Conservation (phyloP, 2,797 vertebrate genomes). For the Liasis olivaceus region DNA sequence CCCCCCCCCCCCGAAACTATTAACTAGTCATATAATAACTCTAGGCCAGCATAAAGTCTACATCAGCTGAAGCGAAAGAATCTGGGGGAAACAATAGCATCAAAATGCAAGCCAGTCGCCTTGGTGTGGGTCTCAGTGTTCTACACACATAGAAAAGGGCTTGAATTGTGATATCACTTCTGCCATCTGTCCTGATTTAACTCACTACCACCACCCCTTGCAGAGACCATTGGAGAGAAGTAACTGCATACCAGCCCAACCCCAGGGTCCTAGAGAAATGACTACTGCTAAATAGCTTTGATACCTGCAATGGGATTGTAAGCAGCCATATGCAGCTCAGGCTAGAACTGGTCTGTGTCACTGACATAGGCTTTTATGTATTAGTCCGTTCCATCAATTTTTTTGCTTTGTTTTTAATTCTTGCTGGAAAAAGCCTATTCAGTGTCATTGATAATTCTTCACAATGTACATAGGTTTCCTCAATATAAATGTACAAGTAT, state of each 20-base stretch:
- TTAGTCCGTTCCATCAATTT: background rate
- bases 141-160: background rate
- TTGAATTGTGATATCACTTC: background rate
- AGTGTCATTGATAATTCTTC: background rate
- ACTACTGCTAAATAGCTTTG: background rate
- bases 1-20: conserved; percentile 60
- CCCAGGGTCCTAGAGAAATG: background rate
- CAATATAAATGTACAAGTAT: background rate
- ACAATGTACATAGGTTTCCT: background rate
- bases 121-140: background rate
- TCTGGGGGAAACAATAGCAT: background rate
- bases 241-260: background rate
- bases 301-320: background rate
- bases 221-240: background rate
- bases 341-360: background rate
- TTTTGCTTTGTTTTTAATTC: background rate
- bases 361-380: background rate
- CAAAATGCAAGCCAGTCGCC: background rate
- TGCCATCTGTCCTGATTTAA: background rate
- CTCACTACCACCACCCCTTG: background rate
- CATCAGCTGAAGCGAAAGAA: background rate
- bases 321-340: background rate
- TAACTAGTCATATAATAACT: background rate
- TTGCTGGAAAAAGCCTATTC: background rate
- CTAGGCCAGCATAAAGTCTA: background rate